Percentiles rank a stretch among this genome's conserved stretches.
Evolutionary conservation across 2,888 invertebrate species (phyloP).

Genomic region (Chymomyza amoena): DNA sequence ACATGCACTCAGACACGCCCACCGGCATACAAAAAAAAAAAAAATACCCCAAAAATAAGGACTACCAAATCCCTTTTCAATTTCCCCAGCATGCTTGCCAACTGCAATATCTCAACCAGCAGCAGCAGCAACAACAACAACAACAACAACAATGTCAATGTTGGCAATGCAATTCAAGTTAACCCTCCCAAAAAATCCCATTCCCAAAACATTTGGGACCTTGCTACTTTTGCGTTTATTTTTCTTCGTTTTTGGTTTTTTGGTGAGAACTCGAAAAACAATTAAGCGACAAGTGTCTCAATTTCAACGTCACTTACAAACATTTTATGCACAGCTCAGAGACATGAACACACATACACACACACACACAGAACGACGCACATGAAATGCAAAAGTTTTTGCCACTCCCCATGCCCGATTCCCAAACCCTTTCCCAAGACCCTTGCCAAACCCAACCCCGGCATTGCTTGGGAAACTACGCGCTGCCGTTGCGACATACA

Average conservation of each 20-base stretch:
- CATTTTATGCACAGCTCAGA: conserved; percentile 69
- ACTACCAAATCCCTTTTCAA: conserved; percentile 51
- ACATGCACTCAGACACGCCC: conserved; percentile 22
- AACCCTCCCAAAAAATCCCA: conserved; percentile 28
- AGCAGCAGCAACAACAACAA: neutral
- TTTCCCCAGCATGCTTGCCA: conserved; percentile 55
- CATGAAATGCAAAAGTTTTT: conserved; percentile 68
- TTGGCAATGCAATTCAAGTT: neutral
- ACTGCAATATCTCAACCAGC: conserved; percentile 56
- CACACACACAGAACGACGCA: conserved; percentile 17
- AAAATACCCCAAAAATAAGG: neutral
- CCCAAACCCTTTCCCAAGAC: too few species aligned
- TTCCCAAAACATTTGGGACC: conserved; percentile 46
- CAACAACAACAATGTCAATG: conserved; percentile 43
- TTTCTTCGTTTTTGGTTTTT: conserved; percentile 42
- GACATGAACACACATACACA: conserved; percentile 19
- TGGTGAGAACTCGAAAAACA: conserved; percentile 68
- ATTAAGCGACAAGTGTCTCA: conserved; percentile 75
- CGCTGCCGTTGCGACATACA: conserved; percentile 41
- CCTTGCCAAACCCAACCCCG: neutral
- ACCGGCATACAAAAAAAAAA: conserved; percentile 31
- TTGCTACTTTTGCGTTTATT: conserved; percentile 8
- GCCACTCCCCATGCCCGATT: conserved; percentile 18
- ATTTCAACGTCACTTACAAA: conserved; percentile 74
- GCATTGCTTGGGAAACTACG: conserved; percentile 54